Evolutionary conservation across 1,140 invertebrate genomes (phyloP).

Genomic region (Trachymyrmex cornetzi): DNA sequence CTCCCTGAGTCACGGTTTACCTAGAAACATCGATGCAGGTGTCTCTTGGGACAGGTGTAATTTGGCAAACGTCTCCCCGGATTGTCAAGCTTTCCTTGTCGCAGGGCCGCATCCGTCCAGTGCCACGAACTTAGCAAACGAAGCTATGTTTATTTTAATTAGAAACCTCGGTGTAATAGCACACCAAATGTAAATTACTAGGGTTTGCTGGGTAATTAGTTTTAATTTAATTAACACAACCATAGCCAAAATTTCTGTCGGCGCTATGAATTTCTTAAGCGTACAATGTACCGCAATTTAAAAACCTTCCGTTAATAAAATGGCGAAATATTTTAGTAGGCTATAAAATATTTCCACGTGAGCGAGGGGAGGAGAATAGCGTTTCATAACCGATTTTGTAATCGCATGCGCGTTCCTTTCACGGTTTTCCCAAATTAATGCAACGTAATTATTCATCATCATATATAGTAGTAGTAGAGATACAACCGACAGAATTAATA

Average conservation of each 20-base stretch:
- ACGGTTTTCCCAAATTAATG: slow-evolving; percentile 9
- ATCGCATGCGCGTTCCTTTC: not conserved
- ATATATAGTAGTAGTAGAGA: not conserved
- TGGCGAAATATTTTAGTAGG: not conserved
- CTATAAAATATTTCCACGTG: not conserved
- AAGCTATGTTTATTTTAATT: slow-evolving; percentile 62
- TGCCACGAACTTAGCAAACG: slow-evolving; percentile 39
- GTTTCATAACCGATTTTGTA: slow-evolving; percentile 20
- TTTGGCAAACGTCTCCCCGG: slow-evolving; percentile 76
- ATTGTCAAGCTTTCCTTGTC: slow-evolving; percentile 52
- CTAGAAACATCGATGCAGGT: slow-evolving; percentile 78
- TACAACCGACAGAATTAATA: slow-evolving; percentile 23
- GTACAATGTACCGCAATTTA: not conserved
- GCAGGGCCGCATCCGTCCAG: slow-evolving; percentile 39
- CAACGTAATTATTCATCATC: slow-evolving; percentile 5
- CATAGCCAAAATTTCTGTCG: slow-evolving; percentile 22
- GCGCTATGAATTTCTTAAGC: slow-evolving; percentile 48
- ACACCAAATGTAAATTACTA: slow-evolving; percentile 57
- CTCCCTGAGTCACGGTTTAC: slow-evolving; percentile 75
- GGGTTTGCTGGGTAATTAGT: slow-evolving; percentile 43
- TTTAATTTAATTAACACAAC: slow-evolving; percentile 54
- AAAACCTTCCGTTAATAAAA: slow-evolving; percentile 10
- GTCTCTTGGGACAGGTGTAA: slow-evolving; percentile 79
- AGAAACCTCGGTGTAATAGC: slow-evolving; percentile 54
- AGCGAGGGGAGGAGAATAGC: not conserved